A percentile compares a stretch with the other conserved stretches of the same genome.
phyloP scores from a whole-genome alignment of 2,888 invertebrate genomes.

The Autographa pulchrina region DNA sequence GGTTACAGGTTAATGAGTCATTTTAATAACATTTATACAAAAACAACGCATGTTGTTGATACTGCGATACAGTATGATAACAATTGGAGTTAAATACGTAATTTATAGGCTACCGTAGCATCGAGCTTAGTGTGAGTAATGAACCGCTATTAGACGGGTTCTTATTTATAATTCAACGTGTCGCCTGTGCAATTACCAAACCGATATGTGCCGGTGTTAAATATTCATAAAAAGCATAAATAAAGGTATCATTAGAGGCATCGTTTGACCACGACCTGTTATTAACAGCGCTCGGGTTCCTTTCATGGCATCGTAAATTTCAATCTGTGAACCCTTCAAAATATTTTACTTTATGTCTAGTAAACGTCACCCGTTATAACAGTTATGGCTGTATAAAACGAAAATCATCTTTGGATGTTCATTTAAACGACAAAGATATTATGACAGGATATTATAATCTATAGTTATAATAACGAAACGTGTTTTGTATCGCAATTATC shows the following conservation, averaged over 20 bases:
- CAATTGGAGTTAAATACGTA: slow-evolving; percentile 48
- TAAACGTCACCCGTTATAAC: slow-evolving; percentile 20
- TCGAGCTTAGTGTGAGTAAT: slow-evolving; percentile 55
- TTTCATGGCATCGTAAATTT: slow-evolving; percentile 61
- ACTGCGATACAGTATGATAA: slow-evolving; percentile 28
- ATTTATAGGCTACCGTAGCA: slow-evolving; percentile 63
- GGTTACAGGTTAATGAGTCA: slow-evolving; percentile 39
- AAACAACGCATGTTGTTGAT: slow-evolving; percentile 30
- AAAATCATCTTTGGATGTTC: slow-evolving; percentile 20
- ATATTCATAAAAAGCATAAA: slow-evolving; percentile 59
- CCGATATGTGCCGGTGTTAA: slow-evolving; percentile 50
- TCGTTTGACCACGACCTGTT: slow-evolving; percentile 48
- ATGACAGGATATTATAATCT: slow-evolving; percentile 9
- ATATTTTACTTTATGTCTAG: slow-evolving; percentile 53
- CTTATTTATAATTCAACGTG: slow-evolving; percentile 68
- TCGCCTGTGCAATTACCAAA: slow-evolving; percentile 62
- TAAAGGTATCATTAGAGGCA: slow-evolving; percentile 48
- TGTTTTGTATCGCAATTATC: slow-evolving; percentile 14
- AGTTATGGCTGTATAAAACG: slow-evolving; percentile 20
- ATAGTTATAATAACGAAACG: slow-evolving; percentile 15
- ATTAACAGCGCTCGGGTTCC: slow-evolving; percentile 51
- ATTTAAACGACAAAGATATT: slow-evolving; percentile 28
- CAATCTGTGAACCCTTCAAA: slow-evolving; percentile 54
- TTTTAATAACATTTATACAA: slow-evolving; percentile 34
- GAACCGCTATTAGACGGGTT: slow-evolving; percentile 58